Percentiles rank a stretch among this genome's conserved stretches.
Conservation (phyloP, 2,113 vertebrate genomes). For the Ancistrus triradiatus region DNA sequence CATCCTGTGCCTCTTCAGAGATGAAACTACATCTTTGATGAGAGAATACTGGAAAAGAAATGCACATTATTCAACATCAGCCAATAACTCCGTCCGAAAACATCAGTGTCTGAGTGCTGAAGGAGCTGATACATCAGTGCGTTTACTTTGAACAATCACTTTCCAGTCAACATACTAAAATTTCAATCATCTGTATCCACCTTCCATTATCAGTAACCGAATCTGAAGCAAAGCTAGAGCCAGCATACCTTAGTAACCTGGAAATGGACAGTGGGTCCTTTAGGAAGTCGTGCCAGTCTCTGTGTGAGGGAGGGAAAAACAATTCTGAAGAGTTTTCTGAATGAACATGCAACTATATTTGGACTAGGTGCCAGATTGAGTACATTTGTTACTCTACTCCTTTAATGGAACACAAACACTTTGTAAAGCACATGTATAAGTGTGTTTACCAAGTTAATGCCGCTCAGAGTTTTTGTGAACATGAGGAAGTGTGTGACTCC, state of each 20-base stretch:
- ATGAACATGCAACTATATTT: no score
- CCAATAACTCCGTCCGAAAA: no score
- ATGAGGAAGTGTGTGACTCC: conserved; percentile 86
- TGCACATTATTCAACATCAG: not conserved
- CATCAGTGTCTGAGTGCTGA: rapidly evolving
- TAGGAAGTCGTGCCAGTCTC: conserved; percentile 84
- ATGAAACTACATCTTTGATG: conserved; percentile 82
- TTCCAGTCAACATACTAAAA: conserved; percentile 51
- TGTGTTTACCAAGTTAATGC: conserved; percentile 78
- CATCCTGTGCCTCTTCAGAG: conserved; percentile 86
- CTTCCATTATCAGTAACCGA: not conserved
- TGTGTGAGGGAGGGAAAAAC: conserved; percentile 43
- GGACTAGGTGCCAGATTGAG: no score
- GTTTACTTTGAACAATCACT: conserved; percentile 70
- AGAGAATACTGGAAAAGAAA: conserved; percentile 73
- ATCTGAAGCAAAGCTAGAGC: not conserved
- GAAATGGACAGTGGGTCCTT: conserved; percentile 84
- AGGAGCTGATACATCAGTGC: conserved; percentile 54
- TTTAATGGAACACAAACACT: no score
- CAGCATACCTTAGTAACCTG: conserved; percentile 73
- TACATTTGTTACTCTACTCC: no score
- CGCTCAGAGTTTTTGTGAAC: conserved; percentile 73
- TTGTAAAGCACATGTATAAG: no score
- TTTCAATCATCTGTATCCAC: conserved; percentile 57
- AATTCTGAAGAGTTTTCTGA: no score